Base-by-base conservation (phyloP, 2,113 vertebrate species). In the Brevimyrus niger region DNA sequence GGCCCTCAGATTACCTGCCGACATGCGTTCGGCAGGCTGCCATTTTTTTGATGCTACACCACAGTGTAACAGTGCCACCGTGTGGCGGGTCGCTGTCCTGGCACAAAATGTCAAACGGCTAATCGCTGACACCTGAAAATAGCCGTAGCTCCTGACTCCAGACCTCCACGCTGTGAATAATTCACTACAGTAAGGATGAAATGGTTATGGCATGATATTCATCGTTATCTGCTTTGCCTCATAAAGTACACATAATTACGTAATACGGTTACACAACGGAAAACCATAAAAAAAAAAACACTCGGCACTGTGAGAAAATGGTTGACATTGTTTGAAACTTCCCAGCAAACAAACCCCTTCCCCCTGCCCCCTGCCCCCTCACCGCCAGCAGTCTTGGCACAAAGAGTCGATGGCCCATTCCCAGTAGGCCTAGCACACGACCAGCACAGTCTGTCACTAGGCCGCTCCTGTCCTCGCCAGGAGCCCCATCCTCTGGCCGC, bases 351-450 rank as follows among this genome's bases (percentile, higher is more conserved):
- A 46, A 17, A 19, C 82, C 23, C 35, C 15, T 21, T 19, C 42
- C 31, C 46, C 46, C 47, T 11, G 2, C 2, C 47, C 4, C 73
- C 19, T 47, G 53, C 76, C 89, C 92, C 96, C 98, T 99, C 98
- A 99, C 98, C 98, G 98, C 98, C 94, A 99, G 96, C 91, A 99
- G 97, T 91, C 96, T 97, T 92, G 98, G 98, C 90, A 99, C 98
- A 93, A 99, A 99, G 88, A 99, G 97, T 31, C 98, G 97, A 95
- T 99, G 98, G 94, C 98, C 97, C 98, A 99, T 99, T 80, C 98
- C 98, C 94, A 99, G 97, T 92, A 99, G 96, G 91, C 96, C 97
- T 97, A 99, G 96, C 93, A 98, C 97, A 85, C 96, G 97, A 90
- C 97, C 97, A 5, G 97, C 96, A 84, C 97, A 98, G 94, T 99